Base-by-base conservation (phyloP, 2,113 vertebrate species). In the Myrmecobius fasciatus region DNA sequence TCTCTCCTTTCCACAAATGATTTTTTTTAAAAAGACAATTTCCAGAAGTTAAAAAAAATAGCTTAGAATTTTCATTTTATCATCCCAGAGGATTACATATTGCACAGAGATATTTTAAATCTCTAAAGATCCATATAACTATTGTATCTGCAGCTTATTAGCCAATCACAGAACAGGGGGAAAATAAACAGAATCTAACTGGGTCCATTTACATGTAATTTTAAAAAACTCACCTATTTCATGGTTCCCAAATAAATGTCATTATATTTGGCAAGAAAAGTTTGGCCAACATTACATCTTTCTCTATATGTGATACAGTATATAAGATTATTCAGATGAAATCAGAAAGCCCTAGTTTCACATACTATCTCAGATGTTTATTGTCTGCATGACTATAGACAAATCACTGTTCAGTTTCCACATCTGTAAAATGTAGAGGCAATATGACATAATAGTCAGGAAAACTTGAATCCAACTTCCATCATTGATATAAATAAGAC, bases 61-160 rank as follows among this genome's bases (percentile, higher is more conserved):
- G n/a, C 94, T 31, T 47, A 92, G 90, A 90, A 95, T 90, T 95
- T 96, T 95, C 90, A 95, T 96, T 93, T 93, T 94, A 90, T 52
- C 83, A 94, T 92, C 8, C 91, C 53, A 36, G 52, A 96, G 94
- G 96, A 94, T 43, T 93, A 10, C 48, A 97, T 93, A 92, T 96
- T 96, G 53, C 47, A 56, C 91, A 95, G 89, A 90, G 90, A 92
- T 91, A 93, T 97, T 97, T 96, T 94, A 95, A 94, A 94, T 20
- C 54, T 51, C 90, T 36, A 60, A 51, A 51, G 91, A 90, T 53
- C 92, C 95, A 52, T 52, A 60, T 75, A 91, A 95, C 52, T 93
- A 89, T 54, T 96, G 75, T 94, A 97, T 92, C 92, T 96, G 92
- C 89, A 97, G 52, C 93, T 96, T 95, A 94, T 51, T 60, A 96